A percentile compares a stretch with the other conserved stretches of the same genome.
Conservation (phyloP, 2,113 vertebrate genomes). For the Mola mola region DNA sequence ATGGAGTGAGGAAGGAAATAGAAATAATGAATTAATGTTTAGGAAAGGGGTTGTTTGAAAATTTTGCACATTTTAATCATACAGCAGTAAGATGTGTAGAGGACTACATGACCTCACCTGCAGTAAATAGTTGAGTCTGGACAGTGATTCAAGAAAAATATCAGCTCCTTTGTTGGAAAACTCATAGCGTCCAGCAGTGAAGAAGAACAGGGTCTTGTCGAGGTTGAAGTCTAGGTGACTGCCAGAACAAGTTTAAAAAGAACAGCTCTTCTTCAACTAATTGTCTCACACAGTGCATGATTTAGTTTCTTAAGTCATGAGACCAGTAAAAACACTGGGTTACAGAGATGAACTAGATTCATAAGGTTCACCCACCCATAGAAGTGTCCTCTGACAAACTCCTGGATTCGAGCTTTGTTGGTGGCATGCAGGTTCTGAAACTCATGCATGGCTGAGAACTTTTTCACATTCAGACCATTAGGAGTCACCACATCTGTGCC, state of each 20-base stretch:
- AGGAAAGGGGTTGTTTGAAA: neutral
- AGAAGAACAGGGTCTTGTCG: slow-evolving; percentile 95
- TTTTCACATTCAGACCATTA: slow-evolving; percentile 96
- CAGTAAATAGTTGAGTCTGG: slow-evolving; percentile 94
- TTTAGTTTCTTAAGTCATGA: too few relatives aligned
- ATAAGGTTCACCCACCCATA: slow-evolving; percentile 86
- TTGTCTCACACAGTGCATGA: too few relatives aligned
- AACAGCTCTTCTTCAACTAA: neutral
- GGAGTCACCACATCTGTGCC: slow-evolving; percentile 93
- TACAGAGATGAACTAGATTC: too few relatives aligned
- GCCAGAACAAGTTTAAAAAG: neutral
- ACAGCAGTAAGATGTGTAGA: too few relatives aligned
- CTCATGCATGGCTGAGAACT: slow-evolving; percentile 97
- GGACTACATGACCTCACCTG: slow-evolving; percentile 80
- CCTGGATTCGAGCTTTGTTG: slow-evolving; percentile 93
- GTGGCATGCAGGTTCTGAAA: slow-evolving; percentile 97
- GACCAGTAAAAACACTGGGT: neutral
- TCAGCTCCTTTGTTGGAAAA: slow-evolving; percentile 98
- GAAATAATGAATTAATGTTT: neutral
- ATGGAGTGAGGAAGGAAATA: neutral
- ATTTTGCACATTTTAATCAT: too few relatives aligned
- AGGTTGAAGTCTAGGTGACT: slow-evolving; percentile 96
- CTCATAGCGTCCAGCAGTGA: slow-evolving; percentile 96
- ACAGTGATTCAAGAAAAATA: slow-evolving; percentile 94
- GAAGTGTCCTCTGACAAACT: slow-evolving; percentile 97